phyloP scores from a whole-genome alignment of 2,113 vertebrate genomes.

The Proterorhinus semilunaris region DNA sequence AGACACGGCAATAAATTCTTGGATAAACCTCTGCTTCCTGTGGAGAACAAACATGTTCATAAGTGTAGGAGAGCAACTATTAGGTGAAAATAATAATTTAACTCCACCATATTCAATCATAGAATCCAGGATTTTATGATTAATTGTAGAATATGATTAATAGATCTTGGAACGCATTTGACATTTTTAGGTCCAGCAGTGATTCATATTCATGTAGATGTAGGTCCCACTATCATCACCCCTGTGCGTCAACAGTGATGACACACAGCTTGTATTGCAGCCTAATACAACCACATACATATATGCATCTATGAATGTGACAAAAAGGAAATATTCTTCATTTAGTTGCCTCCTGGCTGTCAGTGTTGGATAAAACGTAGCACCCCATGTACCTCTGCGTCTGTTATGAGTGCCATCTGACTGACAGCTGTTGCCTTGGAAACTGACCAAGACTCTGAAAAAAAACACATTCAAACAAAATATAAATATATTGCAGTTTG shows the following conservation, averaged over 20 bases:
- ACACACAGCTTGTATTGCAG: too few relatives aligned
- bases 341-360: background rate
- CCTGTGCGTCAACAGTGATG: too few relatives aligned
- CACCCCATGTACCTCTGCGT: background rate
- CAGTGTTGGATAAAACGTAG: background rate
- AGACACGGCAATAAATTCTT: background rate
- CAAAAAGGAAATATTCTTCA: background rate
- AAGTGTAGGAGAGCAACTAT: background rate
- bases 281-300: background rate
- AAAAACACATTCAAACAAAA: background rate
- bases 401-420: background rate
- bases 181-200: too few relatives aligned
- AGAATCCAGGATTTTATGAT: too few relatives aligned
- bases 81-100: too few relatives aligned
- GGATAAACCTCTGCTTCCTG: slow-evolving; percentile 22
- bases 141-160: too few relatives aligned
- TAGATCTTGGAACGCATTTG: too few relatives aligned
- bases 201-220: too few relatives aligned
- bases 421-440: slow-evolving; percentile 4
- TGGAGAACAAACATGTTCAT: background rate
- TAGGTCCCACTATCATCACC: too few relatives aligned
- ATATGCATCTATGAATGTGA: background rate
- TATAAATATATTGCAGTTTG: too few relatives aligned
- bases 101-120: too few relatives aligned
- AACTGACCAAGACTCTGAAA: background rate